A percentile compares a stretch with the other conserved stretches of the same genome.
Conservation (phyloP, 2,888 invertebrate species). For the Rotaria magnacalcarata region DNA sequence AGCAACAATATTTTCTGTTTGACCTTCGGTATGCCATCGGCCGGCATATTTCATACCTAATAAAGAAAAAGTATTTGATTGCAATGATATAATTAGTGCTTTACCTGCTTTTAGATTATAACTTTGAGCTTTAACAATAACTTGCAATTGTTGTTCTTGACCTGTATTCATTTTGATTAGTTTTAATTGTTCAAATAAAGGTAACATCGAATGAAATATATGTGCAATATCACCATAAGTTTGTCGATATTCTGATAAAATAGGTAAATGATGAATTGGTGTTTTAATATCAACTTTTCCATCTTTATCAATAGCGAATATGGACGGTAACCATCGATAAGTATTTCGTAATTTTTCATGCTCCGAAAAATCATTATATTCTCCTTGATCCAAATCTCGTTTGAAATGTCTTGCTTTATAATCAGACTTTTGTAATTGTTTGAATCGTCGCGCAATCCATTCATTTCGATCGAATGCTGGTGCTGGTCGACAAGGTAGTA, state of each 20-base stretch:
- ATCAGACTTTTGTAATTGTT: not conserved
- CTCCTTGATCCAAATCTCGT: not conserved
- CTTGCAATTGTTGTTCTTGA: not conserved
- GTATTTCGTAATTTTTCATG: not conserved
- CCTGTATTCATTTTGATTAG: not conserved
- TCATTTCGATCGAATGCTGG: not conserved
- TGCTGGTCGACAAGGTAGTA: not conserved
- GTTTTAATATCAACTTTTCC: conserved; percentile 8
- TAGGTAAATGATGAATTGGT: conserved; percentile 11
- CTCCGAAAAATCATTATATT: not conserved
- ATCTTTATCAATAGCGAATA: not conserved
- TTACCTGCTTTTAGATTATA: conserved; percentile 14
- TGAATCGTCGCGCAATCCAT: not conserved
- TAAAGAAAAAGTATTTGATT: not conserved
- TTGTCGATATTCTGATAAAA: not conserved
- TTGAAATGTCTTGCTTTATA: not conserved
- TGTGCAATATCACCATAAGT: not conserved
- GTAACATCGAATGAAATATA: not conserved
- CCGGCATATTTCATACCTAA: conserved; percentile 28
- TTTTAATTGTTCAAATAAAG: not conserved
- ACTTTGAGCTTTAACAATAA: conserved; percentile 16
- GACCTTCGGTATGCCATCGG: conserved; percentile 31
- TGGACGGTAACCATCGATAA: conserved; percentile 5
- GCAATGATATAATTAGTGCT: no score
- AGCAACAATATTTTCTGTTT: conserved; percentile 24